Base-by-base conservation (phyloP, 1,140 invertebrate genomes). In the Pseudomyrmex dendroicus region DNA sequence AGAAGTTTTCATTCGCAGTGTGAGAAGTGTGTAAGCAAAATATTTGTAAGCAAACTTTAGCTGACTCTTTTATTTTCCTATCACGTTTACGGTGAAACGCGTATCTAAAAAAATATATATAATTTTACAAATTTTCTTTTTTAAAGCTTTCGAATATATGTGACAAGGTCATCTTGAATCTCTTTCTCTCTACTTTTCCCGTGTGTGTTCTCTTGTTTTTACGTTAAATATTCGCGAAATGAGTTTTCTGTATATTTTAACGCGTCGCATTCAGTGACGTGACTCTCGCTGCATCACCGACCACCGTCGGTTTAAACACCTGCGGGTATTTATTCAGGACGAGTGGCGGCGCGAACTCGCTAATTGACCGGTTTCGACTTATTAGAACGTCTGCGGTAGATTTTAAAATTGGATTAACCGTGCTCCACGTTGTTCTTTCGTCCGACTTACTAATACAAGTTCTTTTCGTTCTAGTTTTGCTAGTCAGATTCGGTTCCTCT, bases 291-390 rank as follows among this genome's bases (percentile, higher is more conserved):
- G 73, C 73, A 63, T 87, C 73, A 64, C 56, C 77, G 15, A 62
- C 67, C 82, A 76, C 35, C 87, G 87, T 89, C 88, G 88, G 35
- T 91, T 92, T 89, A 92, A 93, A 93, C 90, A 93, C 91, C 91
- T 92, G 89, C 88, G 90, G 86, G 83, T 93, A 89, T 93, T 93
- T 93, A 84, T 84, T 93, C 93, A 92, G 92, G 92, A 92, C 90
- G 80, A 78, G n/a, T 66, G 25, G 66, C 44, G 70, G 52, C 72
- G 73, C 62, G 84, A 78, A 80, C 73, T 86, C 85, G 90, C 88
- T 93, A 92, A 93, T 93, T 93, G 91, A 91, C 90, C 89, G 90
- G 88, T 91, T 92, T 91, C 83, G 89, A 92, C 90, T 93, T 93
- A 93, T 93, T 93, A 92, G 90, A 91, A 85, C 89, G 87, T 91